Percentiles rank a stretch among this genome's conserved stretches.
Conservation (phyloP, 2,797 vertebrate genomes). For the Dicrostonyx torquatus region DNA sequence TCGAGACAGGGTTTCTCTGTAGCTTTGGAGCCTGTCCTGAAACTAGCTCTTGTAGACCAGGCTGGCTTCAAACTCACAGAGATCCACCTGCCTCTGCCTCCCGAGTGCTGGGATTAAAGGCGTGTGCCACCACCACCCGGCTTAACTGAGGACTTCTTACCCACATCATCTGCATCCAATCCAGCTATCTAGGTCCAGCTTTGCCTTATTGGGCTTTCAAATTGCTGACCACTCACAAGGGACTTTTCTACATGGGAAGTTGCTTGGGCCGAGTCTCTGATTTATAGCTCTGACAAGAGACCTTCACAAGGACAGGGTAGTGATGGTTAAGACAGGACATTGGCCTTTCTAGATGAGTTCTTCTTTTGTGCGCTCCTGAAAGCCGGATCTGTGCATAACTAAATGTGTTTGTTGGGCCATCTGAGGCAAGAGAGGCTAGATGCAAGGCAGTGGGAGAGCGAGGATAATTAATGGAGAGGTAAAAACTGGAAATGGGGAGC, state of each 20-base stretch:
- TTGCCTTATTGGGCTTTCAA: neutral
- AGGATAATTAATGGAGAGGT: rapidly evolving
- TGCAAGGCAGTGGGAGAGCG: neutral
- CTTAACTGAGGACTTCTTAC: neutral
- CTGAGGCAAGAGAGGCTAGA: neutral
- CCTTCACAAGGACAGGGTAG: neutral
- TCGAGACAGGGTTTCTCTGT: too few relatives aligned
- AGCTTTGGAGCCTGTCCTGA: too few relatives aligned
- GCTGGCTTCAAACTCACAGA: too few relatives aligned
- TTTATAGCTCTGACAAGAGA: neutral
- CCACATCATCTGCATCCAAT: neutral
- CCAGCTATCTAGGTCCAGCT: neutral
- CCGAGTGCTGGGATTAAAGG: too few relatives aligned
- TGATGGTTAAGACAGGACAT: neutral
- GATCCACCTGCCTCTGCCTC: too few relatives aligned
- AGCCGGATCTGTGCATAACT: neutral
- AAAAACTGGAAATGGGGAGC: neutral
- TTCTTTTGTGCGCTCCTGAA: neutral
- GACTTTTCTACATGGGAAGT: neutral
- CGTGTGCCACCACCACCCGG: too few relatives aligned
- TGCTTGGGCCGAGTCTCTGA: neutral
- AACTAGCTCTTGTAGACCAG: too few relatives aligned
- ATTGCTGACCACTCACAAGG: neutral
- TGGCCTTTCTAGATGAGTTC: neutral
- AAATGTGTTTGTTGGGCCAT: neutral